Evolutionary conservation across 2,113 vertebrate genomes (phyloP).

Genomic region (Mormyrus lacerda): DNA sequence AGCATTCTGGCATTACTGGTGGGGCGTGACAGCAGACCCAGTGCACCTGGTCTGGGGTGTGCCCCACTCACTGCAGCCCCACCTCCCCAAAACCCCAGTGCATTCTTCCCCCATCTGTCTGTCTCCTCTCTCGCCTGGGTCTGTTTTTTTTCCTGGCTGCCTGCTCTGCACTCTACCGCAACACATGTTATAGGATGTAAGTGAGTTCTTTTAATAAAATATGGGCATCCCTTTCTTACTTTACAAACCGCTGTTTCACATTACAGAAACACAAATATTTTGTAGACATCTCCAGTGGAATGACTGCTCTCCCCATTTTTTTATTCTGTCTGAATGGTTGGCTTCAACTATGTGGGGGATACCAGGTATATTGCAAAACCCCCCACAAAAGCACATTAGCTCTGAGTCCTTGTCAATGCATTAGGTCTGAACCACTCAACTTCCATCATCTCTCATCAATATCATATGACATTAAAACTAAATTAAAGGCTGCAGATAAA

Average conservation of each 20-base stretch:
- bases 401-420: background rate
- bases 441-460: background rate
- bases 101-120: background rate
- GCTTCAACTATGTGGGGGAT: background rate
- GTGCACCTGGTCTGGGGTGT: background rate
- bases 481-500: background rate
- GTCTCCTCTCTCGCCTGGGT: slow-evolving; percentile 28
- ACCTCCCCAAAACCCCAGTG: background rate
- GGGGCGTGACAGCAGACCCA: background rate
- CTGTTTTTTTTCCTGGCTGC: slow-evolving; percentile 60
- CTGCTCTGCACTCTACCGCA: slow-evolving; percentile 49
- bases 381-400: background rate
- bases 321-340: background rate
- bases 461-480: background rate
- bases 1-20: background rate
- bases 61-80: background rate
- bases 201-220: slow-evolving; percentile 62
- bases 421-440: background rate
- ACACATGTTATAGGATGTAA: slow-evolving; percentile 69
- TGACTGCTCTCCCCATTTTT: background rate
- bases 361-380: background rate
- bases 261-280: slow-evolving; percentile 54
- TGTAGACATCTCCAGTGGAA: slow-evolving; percentile 28
- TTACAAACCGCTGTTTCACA: slow-evolving; percentile 56
- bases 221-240: slow-evolving; percentile 52